Evolutionary conservation across 2,113 vertebrate genomes (phyloP).

Genomic region (Stegastes partitus): DNA sequence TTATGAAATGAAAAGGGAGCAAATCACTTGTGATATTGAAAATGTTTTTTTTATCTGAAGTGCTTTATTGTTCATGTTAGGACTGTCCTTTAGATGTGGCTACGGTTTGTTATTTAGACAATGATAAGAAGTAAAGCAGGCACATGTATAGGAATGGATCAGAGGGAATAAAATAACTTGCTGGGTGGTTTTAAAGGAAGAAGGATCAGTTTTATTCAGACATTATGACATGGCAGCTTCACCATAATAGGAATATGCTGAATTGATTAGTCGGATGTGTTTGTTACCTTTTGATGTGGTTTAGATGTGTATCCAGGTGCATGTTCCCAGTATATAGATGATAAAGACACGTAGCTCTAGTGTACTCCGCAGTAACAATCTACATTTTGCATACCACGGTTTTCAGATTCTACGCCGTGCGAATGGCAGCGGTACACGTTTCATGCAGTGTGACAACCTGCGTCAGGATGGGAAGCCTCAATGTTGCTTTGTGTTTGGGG

Average conservation of each 20-base stretch:
- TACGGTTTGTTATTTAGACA: background rate
- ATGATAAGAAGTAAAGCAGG: background rate
- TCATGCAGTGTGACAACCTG: background rate
- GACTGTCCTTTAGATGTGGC: rapidly evolving
- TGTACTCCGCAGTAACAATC: background rate
- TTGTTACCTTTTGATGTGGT: too few species aligned
- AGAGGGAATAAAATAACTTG: background rate
- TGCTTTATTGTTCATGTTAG: background rate
- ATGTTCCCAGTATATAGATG: too few species aligned
- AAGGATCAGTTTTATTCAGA: background rate
- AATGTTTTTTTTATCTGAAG: background rate
- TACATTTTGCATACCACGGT: background rate
- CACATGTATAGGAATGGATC: too few species aligned
- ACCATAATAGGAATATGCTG: background rate
- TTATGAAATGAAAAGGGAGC: constrained; percentile 1
- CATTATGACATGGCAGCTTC: background rate
- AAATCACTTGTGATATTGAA: background rate
- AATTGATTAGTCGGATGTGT: too few species aligned
- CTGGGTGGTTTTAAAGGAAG: background rate
- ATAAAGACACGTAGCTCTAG: too few species aligned
- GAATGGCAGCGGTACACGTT: background rate
- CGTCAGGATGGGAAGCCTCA: background rate
- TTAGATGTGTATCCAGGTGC: too few species aligned
- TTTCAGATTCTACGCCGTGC: background rate
- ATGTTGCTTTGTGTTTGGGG: too few species aligned